Conservation (phyloP, 2,797 vertebrate species). For the Aplochiton taeniatus region DNA sequence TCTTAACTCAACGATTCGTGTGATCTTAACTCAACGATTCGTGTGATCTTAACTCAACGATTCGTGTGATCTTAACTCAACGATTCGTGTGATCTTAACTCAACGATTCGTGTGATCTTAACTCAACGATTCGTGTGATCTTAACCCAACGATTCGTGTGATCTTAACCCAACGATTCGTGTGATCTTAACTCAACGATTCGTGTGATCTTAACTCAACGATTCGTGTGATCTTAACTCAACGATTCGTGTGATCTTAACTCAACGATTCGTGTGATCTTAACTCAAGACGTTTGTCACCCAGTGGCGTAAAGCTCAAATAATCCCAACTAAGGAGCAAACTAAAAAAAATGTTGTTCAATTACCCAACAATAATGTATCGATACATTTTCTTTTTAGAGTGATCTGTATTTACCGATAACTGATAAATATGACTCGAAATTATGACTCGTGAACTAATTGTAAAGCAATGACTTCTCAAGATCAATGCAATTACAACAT, state of each 20-base stretch:
- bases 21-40: background rate
- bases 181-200: background rate
- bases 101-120: background rate
- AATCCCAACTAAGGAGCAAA: too few species aligned
- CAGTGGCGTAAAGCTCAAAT: too few species aligned
- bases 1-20: background rate
- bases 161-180: background rate
- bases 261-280: background rate
- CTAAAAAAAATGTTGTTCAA: too few species aligned
- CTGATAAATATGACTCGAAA: too few species aligned
- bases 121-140: background rate
- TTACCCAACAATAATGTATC: too few species aligned
- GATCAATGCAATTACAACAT: too few species aligned
- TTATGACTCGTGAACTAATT: too few species aligned
- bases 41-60: background rate
- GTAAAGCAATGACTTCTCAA: too few species aligned
- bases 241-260: background rate
- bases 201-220: background rate
- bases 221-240: background rate
- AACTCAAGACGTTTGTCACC: too few species aligned
- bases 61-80: background rate
- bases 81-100: background rate
- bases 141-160: background rate
- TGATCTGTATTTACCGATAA: too few species aligned
- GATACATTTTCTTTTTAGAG: too few species aligned